Conservation (phyloP, 2,888 invertebrate species). For the Clitarchus hookeri region DNA sequence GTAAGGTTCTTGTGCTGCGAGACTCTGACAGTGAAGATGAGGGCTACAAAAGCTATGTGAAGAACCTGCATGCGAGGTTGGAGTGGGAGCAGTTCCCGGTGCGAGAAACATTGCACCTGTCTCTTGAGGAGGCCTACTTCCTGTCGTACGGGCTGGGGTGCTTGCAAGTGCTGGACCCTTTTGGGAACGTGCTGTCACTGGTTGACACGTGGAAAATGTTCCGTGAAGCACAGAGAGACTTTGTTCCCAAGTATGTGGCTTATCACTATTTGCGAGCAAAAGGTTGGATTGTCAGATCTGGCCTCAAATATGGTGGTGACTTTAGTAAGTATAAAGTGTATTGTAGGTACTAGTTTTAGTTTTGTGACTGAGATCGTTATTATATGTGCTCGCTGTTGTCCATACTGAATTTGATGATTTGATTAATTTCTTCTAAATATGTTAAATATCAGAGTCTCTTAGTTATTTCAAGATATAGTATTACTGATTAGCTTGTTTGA, state of each 20-base stretch:
- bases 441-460: too few relatives aligned
- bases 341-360: not conserved
- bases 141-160: slow-evolving; percentile 69
- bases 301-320: slow-evolving; percentile 87
- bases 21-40: slow-evolving; percentile 69
- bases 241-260: slow-evolving; percentile 72
- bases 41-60: slow-evolving; percentile 59
- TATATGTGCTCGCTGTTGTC: too few relatives aligned
- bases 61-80: slow-evolving; percentile 62
- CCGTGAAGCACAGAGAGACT: slow-evolving; percentile 61
- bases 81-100: slow-evolving; percentile 63
- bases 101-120: slow-evolving; percentile 68
- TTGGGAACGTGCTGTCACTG: slow-evolving; percentile 59
- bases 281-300: slow-evolving; percentile 89
- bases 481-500: too few relatives aligned
- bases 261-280: slow-evolving; percentile 87
- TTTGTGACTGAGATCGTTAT: too few relatives aligned
- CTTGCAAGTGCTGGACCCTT: slow-evolving; percentile 63
- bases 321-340: slow-evolving; percentile 68
- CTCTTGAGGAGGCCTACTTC: slow-evolving; percentile 79
- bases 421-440: too few relatives aligned
- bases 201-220: slow-evolving; percentile 65
- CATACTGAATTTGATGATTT: too few relatives aligned
- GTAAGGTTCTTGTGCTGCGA: slow-evolving; percentile 64
- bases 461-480: too few relatives aligned